Evolutionary conservation across 92 coral and sea anemone genomes (phyloP).

Genomic region (Siderastrea siderea): DNA sequence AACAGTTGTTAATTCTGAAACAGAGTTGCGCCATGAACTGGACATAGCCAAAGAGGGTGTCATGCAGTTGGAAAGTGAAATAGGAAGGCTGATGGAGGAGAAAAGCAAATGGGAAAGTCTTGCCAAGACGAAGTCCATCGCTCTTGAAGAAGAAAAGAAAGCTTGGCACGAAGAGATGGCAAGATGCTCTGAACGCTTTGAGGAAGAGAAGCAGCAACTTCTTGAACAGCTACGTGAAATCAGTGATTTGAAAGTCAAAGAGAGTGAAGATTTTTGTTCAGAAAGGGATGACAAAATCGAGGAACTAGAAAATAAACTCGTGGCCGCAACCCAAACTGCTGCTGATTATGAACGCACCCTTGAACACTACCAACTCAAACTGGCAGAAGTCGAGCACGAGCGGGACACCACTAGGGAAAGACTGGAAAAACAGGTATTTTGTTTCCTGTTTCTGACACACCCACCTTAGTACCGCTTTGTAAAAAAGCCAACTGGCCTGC

Average conservation of each 20-base stretch:
- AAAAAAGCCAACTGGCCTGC: not conserved
- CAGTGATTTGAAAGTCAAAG: conserved; percentile 30
- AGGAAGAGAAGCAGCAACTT: conserved; percentile 20
- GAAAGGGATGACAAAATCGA: conserved; percentile 17
- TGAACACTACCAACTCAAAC: conserved; percentile 19
- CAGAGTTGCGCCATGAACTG: conserved; percentile 1
- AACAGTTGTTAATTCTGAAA: not conserved
- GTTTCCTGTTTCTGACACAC: not conserved
- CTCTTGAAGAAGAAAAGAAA: conserved; percentile 17
- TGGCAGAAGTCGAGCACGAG: conserved; percentile 23
- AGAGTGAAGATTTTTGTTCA: conserved; percentile 22
- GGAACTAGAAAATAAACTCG: conserved; percentile 16
- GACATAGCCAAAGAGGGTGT: conserved; percentile 6
- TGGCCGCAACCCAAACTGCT: not conserved
- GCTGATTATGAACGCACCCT: not conserved
- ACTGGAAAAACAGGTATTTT: conserved; percentile 31
- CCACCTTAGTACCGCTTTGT: not conserved
- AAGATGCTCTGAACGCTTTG: not conserved
- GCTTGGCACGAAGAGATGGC: conserved; percentile 1
- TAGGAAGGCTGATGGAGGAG: not conserved
- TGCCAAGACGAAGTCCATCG: not conserved
- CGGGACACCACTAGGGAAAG: conserved; percentile 15
- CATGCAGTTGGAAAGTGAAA: not conserved
- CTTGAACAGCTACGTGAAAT: conserved; percentile 25
- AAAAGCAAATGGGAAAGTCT: conserved; percentile 1